Evolutionary conservation across 2,888 invertebrate genomes (phyloP).

Genomic region (Hirtodrosophila cameraria): DNA sequence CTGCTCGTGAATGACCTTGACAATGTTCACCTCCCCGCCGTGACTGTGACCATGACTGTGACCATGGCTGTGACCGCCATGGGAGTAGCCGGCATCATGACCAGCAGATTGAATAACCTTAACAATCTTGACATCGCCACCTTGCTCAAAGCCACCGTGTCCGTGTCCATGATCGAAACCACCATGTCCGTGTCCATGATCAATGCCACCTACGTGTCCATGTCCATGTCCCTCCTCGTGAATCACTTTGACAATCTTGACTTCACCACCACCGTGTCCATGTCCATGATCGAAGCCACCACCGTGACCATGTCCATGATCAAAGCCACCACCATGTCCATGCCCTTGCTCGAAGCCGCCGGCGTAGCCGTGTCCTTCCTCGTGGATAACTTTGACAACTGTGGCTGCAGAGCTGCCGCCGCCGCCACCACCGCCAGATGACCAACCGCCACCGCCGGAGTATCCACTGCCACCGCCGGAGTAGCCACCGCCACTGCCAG

Average conservation of each 20-base stretch:
- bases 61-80: conserved; percentile 3
- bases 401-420: conserved; percentile 35
- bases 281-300: conserved; percentile 31
- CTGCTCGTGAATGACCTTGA: conserved; percentile 53
- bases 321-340: conserved; percentile 28
- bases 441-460: conserved; percentile 40
- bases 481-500: conserved; percentile 42
- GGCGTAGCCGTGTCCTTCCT: conserved; percentile 44
- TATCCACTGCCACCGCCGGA: conserved; percentile 48
- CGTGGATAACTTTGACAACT: conserved; percentile 49
- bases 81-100: conserved; percentile 13
- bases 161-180: conserved; percentile 13
- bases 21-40: conserved; percentile 54
- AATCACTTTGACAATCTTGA: conserved; percentile 60
- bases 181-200: conserved; percentile 11
- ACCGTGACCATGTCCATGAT: too few relatives aligned
- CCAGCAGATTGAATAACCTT: conserved; percentile 22
- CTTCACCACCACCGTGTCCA: conserved; percentile 23
- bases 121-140: conserved; percentile 21
- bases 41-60: conserved; percentile 9
- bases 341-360: too few relatives aligned
- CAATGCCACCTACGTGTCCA: conserved; percentile 18
- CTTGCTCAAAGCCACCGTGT: conserved; percentile 20
- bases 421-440: conserved; percentile 26
- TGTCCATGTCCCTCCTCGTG: conserved; percentile 43